Base-by-base conservation (phyloP, 2,797 vertebrate species). In the Siniperca scherzeri region DNA sequence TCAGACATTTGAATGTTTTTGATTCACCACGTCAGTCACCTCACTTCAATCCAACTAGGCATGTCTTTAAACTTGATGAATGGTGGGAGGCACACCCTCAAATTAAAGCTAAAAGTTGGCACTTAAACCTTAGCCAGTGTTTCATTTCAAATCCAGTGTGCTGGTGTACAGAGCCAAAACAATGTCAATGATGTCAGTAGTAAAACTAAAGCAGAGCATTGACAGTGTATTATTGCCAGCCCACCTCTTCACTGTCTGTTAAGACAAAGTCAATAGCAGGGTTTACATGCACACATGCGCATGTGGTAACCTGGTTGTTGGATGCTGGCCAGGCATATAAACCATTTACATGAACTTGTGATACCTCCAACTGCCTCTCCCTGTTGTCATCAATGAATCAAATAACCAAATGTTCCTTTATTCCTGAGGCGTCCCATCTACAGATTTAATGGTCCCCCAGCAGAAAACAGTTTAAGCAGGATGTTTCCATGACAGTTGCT, bases 91-190 rank as follows among this genome's bases (percentile, higher is more conserved):
- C 44, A 64, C 78, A 67, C 79, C 81, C 74, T 85, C 57, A 62
- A 85, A 90, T 85, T 69, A 83, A 70, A 82, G 68, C 60, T 81
- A 69, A 80, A 68, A 14, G 46, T 25, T 60, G 67, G 40, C 40
- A 69, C 46, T 74, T 70, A 12, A 57, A 59, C 77, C 42, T 79
- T 50, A 72, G 74, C 70, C 65, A 59, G 81, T 67, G 70, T 86
- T 92, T 82, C 76, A 68, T 66, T 78, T 84, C 52, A 79, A 60
- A 71, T 62, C 65, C 69, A 38, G 53, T 13, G 25, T 25, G 42
- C 53, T 30, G 27, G 21, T 10, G 52, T 56, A 14, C 19, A 16
- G 44, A 80, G 71, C 75, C 78, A 74, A 62, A 62, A 56, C 36
- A 50, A 61, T 74, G 73, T 84, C 68, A 70, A 0, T 71, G 80